phyloP scores from a whole-genome alignment of 35 echinoderm and acorn worm species.

The Hemicentrotus pulcherrimus region DNA sequence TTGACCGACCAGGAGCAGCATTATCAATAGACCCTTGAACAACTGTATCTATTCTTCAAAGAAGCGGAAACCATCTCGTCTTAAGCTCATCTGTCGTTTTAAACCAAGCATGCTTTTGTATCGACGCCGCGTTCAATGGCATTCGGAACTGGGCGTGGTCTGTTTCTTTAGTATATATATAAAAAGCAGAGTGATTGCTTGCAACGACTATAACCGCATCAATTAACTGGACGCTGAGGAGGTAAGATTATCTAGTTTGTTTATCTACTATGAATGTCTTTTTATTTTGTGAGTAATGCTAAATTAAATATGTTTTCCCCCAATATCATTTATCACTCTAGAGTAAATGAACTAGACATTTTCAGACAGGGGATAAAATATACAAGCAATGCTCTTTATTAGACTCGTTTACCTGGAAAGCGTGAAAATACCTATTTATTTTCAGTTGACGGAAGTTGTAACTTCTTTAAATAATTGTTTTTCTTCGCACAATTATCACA shows the following conservation, averaged over 20 bases:
- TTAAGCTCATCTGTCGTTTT: neutral
- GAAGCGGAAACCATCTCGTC: neutral
- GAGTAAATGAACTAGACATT: too few relatives aligned
- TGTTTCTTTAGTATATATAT: neutral
- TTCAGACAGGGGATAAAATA: too few relatives aligned
- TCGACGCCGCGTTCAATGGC: neutral
- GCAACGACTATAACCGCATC: neutral
- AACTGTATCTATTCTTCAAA: neutral
- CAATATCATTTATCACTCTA: too few relatives aligned
- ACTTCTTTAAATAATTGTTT: too few relatives aligned
- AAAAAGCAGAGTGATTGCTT: neutral
- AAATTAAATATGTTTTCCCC: too few relatives aligned
- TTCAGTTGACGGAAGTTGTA: too few relatives aligned
- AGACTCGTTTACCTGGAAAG: too few relatives aligned
- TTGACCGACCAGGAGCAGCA: neutral
- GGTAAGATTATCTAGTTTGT: neutral
- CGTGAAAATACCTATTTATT: too few relatives aligned
- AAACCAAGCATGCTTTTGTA: neutral
- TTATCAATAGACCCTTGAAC: neutral
- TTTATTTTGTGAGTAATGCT: too few relatives aligned
- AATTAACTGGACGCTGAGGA: neutral
- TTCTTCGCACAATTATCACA: too few relatives aligned
- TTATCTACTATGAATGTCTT: neutral
- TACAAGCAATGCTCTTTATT: too few relatives aligned
- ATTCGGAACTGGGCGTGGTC: neutral